phyloP scores from a whole-genome alignment of 1,140 invertebrate species.

The Drosophila murphyi region DNA sequence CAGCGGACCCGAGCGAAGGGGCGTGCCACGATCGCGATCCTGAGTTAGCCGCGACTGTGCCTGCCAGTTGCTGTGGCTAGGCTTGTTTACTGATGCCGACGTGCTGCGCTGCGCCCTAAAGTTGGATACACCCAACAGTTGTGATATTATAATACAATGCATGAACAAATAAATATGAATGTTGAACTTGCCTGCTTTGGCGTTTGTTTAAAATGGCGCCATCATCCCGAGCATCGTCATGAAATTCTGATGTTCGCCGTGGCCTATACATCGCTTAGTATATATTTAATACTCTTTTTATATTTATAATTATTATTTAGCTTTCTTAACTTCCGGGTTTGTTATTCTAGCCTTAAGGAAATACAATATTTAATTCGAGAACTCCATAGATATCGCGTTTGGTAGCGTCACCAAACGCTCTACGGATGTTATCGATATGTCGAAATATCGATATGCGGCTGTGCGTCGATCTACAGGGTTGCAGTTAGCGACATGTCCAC shows the following conservation, averaged over 20 bases:
- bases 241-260: constrained; percentile 73
- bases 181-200: constrained; percentile 52
- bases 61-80: constrained; percentile 9
- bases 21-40: constrained; percentile 17
- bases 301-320: neutral
- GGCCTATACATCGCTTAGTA: constrained; percentile 48
- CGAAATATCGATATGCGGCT: neutral
- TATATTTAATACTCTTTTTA: neutral
- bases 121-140: neutral
- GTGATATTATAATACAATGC: neutral
- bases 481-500: neutral
- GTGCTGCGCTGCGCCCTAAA: constrained; percentile 24
- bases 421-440: constrained; percentile 14
- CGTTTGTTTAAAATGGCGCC: constrained; percentile 37
- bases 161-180: neutral
- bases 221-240: constrained; percentile 51
- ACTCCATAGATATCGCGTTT: neutral
- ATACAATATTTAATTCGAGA: neutral
- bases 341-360: neutral
- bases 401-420: constrained; percentile 12
- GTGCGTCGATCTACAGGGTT: constrained; percentile 16
- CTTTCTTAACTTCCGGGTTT: neutral
- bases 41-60: neutral
- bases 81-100: constrained; percentile 1
- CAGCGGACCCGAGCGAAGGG: constrained; percentile 36